phyloP scores from a whole-genome alignment of 37 sponge, comb jelly and placozoan species.

The Beroe forskalii region DNA sequence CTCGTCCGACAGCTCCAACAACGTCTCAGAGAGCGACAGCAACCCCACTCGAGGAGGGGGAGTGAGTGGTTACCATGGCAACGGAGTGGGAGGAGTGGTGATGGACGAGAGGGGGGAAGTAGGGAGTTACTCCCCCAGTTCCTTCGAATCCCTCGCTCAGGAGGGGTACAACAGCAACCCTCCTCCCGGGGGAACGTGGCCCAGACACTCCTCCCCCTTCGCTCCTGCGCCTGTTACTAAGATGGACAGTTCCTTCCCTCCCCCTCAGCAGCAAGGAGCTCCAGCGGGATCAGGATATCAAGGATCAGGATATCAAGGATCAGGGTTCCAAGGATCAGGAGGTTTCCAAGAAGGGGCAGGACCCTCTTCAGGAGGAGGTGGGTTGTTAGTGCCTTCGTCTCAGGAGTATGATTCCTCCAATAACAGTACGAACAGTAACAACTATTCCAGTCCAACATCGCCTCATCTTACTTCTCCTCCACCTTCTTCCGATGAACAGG shows the following conservation, averaged over 20 bases:
- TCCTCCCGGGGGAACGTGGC: not conserved
- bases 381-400: not conserved
- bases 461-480: conserved; percentile 44
- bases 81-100: not conserved
- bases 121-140: conserved; percentile 44
- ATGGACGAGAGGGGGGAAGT: not conserved
- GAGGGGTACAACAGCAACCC: not conserved
- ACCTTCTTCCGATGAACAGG: conserved; percentile 11
- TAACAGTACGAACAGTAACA: conserved; percentile 35
- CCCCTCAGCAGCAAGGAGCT: not conserved
- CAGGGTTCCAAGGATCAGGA: too few relatives aligned
- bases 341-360: too few relatives aligned
- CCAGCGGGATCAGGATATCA: too few relatives aligned
- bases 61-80: not conserved
- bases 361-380: not conserved
- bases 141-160: conserved; percentile 31
- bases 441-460: conserved; percentile 19
- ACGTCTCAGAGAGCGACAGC: conserved; percentile 22
- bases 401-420: conserved; percentile 35
- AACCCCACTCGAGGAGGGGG: not conserved
- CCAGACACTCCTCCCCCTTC: conserved; percentile 12
- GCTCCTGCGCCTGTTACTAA: not conserved
- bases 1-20: conserved; percentile 37
- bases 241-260: not conserved
- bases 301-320: too few relatives aligned